phyloP scores from a whole-genome alignment of 2,888 invertebrate genomes.

The Parnassius glacialis region DNA sequence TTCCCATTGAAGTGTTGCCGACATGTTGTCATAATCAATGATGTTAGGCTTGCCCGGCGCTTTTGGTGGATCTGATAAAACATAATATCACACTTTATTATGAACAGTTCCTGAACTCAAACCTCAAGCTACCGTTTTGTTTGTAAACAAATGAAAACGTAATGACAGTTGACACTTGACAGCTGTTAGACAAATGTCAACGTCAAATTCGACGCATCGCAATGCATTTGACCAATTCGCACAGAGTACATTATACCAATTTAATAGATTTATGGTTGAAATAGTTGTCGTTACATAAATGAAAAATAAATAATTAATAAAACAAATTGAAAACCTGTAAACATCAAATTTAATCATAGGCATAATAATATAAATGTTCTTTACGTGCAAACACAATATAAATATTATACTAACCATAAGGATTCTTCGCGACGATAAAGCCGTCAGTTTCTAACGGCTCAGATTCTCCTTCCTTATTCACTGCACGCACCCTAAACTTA shows the following conservation, averaged over 20 bases:
- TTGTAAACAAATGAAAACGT: constrained; percentile 36
- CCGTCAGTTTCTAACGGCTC: constrained; percentile 96
- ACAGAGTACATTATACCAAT: too few species aligned
- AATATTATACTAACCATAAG: constrained; percentile 86
- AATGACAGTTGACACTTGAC: constrained; percentile 6
- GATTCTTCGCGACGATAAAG: constrained; percentile 95
- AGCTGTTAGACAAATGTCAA: background rate
- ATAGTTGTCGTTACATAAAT: too few species aligned
- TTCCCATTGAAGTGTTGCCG: constrained; percentile 94
- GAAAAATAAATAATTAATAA: too few species aligned
- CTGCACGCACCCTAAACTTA: constrained; percentile 97
- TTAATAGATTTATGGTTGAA: too few species aligned
- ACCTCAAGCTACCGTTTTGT: constrained; percentile 24
- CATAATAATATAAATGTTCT: too few species aligned
- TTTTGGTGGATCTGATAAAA: constrained; percentile 87
- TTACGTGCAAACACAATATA: background rate
- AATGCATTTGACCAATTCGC: too few species aligned
- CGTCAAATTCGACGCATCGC: too few species aligned
- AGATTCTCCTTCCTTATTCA: constrained; percentile 98
- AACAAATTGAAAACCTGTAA: too few species aligned
- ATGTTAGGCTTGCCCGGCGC: constrained; percentile 95
- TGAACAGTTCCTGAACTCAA: background rate
- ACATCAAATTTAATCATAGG: too few species aligned
- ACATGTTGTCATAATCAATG: constrained; percentile 95
- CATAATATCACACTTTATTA: constrained; percentile 17